A percentile compares a stretch with the other conserved stretches of the same genome.
phyloP scores from a whole-genome alignment of 2,113 vertebrate species.

The Nettapus auritus region DNA sequence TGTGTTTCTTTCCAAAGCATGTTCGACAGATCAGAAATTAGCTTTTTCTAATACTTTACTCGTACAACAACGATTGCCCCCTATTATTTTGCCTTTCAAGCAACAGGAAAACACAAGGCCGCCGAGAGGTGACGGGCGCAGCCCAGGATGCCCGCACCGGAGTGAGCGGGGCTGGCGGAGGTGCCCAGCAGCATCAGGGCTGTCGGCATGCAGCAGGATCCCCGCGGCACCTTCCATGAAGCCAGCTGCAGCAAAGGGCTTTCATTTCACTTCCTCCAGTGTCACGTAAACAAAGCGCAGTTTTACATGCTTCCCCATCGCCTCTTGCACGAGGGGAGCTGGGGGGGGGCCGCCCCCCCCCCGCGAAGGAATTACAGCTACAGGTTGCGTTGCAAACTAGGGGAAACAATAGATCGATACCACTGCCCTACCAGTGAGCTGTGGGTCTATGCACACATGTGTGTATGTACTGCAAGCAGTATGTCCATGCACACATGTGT shows the following conservation, averaged over 20 bases:
- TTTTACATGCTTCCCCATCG: not conserved
- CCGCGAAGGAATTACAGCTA: conserved; percentile 46
- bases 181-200: not conserved
- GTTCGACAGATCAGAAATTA: not conserved
- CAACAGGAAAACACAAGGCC: not conserved
- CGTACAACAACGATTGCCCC: not conserved
- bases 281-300: not conserved
- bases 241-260: not conserved
- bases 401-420: not conserved
- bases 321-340: not conserved
- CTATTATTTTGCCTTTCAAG: not conserved
- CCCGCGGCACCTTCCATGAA: not conserved
- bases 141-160: too few relatives aligned
- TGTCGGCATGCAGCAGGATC: not conserved
- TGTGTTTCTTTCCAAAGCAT: not conserved
- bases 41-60: not conserved
- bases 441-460: fast-evolving
- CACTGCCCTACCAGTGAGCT: fast-evolving
- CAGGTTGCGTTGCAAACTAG: not conserved
- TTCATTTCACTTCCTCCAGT: conserved; percentile 28
- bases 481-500: not conserved
- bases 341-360: too few relatives aligned
- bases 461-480: fast-evolving
- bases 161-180: not conserved
- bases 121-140: not conserved